A percentile compares a stretch with the other conserved stretches of the same genome.
Conservation (phyloP, 2,888 invertebrate genomes). For the Tachina lurida region DNA sequence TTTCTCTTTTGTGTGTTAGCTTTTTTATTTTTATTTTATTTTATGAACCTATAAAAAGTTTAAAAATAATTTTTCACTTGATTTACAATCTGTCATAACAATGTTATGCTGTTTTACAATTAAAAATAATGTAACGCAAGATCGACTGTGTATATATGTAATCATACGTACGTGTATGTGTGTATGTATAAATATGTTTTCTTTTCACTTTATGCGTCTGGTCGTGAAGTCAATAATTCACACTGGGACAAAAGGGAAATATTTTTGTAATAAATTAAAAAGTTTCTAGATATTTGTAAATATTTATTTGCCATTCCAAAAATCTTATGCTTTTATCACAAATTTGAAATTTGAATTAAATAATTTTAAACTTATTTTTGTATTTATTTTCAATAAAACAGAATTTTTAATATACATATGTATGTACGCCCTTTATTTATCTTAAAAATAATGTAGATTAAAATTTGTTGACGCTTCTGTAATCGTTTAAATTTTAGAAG, state of each 20-base stretch:
- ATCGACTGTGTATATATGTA: slow-evolving; percentile 20
- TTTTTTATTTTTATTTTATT: neutral
- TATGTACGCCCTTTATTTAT: no score
- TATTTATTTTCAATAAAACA: no score
- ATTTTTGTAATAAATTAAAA: neutral
- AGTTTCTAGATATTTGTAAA: no score
- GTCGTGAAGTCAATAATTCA: slow-evolving; percentile 12
- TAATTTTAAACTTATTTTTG: no score
- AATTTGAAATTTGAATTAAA: no score
- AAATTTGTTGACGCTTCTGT: no score
- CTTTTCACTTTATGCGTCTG: slow-evolving; percentile 11
- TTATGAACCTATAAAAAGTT: slow-evolving; percentile 18
- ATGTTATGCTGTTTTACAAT: slow-evolving; percentile 26
- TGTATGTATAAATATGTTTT: neutral
- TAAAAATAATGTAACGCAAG: slow-evolving; percentile 22
- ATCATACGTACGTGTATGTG: neutral
- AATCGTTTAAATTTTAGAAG: no score
- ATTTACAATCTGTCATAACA: slow-evolving; percentile 47
- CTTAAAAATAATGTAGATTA: no score
- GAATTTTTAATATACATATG: no score
- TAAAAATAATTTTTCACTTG: slow-evolving; percentile 30
- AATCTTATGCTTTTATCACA: no score
- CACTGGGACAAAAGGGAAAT: neutral
- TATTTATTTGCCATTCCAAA: no score
- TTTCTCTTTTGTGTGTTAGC: neutral